Evolutionary conservation across 2,113 vertebrate genomes (phyloP), one percentile per base, ranked within the genome.

Genomic region (Rostratula benghalensis): DNA sequence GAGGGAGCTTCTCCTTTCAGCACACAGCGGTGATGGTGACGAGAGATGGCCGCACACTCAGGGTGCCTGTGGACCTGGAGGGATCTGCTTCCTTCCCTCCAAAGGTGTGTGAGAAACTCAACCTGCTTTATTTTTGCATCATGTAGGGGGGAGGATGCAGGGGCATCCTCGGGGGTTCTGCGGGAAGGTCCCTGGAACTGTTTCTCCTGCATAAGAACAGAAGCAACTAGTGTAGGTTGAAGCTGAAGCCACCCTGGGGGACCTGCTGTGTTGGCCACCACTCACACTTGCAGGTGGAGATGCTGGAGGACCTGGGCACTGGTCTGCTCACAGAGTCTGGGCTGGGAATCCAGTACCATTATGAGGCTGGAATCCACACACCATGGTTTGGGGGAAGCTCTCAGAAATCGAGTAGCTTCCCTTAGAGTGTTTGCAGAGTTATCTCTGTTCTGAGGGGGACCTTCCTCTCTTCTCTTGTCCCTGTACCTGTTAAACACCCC

Each of bases 1-100:
- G 8, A 3, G 54, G 76, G 61, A 68, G 4, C 20, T 27, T 18
- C 31, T 43, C 8, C 10, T 64, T 22, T 5, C 59, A 35, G 82
- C 54, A 5, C 53, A 3, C 27, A 6, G 33, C 1, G 0, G 21
- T 16, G 3, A 11, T 5, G 3, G 17, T 61, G 57, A 18, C 61
- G 18, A 7, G 61, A 15, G 60, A 25, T 46, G 50, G 10, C 28
- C 3, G 0, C 4, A 2, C 46, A 39, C 11, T n/a, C 1, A 33
- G 19, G 20, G 12, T 45, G 22, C 10, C 13, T 13, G 28, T 30
- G 60, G 14, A n/a, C 21, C 70, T 30, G 37, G 60, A 61, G 73
- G 46, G 56, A 37, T 68, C 69, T 1, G 2, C 45, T 35, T 92
- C 71, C 7, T 15, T 27, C 39, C 21, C 21, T 60, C 57, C 33